A percentile compares a stretch with the other conserved stretches of the same genome.
These are phyloP conservation scores for Notiomystis cincta DNA, from an alignment of 2,113 vertebrate genomes.

Conservation along the genomic window DNA sequence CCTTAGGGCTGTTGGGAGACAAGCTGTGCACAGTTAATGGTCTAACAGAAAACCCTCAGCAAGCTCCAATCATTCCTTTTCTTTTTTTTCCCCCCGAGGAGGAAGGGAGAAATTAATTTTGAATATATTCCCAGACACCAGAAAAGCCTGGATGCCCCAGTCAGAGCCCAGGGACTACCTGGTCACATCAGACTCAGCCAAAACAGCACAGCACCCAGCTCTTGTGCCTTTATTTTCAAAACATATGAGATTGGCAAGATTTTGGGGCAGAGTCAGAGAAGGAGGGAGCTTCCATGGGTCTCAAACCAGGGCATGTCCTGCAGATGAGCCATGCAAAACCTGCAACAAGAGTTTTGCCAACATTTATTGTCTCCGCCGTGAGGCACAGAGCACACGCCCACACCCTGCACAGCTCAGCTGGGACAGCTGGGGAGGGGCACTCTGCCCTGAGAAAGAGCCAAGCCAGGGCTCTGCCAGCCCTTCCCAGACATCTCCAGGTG, in stretches of 20 bases:
- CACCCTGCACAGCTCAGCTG: background rate
- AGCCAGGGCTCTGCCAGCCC: background rate
- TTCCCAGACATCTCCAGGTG: rapidly evolving
- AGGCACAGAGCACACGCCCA: rapidly evolving
- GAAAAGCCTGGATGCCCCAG: background rate
- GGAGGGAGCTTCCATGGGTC: background rate
- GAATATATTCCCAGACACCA: background rate
- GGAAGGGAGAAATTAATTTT: background rate
- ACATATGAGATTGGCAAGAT: background rate
- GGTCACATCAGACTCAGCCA: background rate
- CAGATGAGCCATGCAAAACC: background rate
- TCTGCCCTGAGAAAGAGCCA: background rate
- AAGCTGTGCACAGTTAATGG: background rate
- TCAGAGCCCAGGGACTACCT: background rate
- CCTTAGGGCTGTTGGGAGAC: background rate
- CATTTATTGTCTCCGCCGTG: background rate
- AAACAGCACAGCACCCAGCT: background rate
- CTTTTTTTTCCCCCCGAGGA: rapidly evolving
- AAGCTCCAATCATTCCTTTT: background rate
- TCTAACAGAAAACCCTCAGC: background rate
- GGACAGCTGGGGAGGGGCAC: background rate
- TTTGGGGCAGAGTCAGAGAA: background rate
- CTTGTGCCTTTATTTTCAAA: background rate
- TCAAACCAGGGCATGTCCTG: background rate
- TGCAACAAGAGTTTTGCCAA: background rate